Evolutionary conservation across 2,888 invertebrate genomes (phyloP), one percentile per base, ranked within the genome.

Genomic region (Neoascia interrupta): DNA sequence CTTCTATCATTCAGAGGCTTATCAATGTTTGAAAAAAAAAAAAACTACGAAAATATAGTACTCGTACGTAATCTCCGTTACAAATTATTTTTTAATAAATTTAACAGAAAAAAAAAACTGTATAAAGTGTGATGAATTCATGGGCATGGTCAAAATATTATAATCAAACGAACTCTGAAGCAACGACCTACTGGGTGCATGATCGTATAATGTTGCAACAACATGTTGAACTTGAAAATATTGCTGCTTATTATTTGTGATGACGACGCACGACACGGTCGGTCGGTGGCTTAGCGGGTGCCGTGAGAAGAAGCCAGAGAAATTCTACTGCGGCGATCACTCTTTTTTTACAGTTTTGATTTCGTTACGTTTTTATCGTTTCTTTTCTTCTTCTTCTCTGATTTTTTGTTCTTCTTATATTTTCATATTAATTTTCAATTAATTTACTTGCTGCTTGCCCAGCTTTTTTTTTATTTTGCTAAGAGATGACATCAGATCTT

Each of bases 401-500:
- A 23, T 5, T 36, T 54, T 36, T 31, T 56, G 3, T 36, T 31
- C 11, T 31, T 45, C 6, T 61, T 47, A n/a, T 36, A n/a, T 26
- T 6, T 26, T 61, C 16, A 45, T 64, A 56, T 54, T 41, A 34
- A 28, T 74, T 54, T 47, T 64, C 36, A 26, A 23, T 34, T 23
- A 34, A 31, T 36, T 16, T 21, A 26, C 16, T 21, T 13, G 16
- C 10, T 43, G 49, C 43, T 36, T 43, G 61, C 19, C 41, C 26
- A 47, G 53, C 3, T 45, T 69, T 61, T 36, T 36, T 21, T 64
- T 43, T 53, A 31, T 16, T 3, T 58, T 43, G 16, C 37, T 53
- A 39, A 16, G 21, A 39, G 64, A 63, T 79, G 79, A 79, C 66
- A 79, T 79, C 79, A 79, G 66, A 73, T 61, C 66, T 79, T 66